A percentile compares a stretch with the other conserved stretches of the same genome.
Conservation (phyloP, 2,797 vertebrate genomes). For the Leptoclinus maculatus region DNA sequence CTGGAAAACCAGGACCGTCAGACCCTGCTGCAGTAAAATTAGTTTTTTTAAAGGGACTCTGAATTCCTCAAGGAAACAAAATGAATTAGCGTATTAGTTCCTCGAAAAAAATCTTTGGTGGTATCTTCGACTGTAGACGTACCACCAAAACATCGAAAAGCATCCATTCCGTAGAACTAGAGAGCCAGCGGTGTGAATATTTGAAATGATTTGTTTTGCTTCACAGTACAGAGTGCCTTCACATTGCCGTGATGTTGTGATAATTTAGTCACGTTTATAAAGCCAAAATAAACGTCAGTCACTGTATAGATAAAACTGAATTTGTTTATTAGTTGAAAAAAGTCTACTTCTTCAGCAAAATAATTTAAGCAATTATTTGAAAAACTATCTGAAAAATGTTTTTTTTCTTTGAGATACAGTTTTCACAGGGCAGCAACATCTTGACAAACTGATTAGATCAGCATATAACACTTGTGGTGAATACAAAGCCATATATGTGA, state of each 20-base stretch:
- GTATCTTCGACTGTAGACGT: background rate
- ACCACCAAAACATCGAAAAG: conserved; percentile 9
- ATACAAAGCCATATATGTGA: conserved; percentile 17
- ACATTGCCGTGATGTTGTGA: background rate
- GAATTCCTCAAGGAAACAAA: background rate
- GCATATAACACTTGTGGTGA: background rate
- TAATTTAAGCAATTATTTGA: background rate
- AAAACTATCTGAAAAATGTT: background rate
- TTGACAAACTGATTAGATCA: background rate
- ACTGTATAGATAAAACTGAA: background rate
- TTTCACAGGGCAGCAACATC: background rate
- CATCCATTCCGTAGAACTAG: conserved; percentile 42
- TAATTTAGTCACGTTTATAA: background rate
- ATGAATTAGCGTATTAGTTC: background rate
- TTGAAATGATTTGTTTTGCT: conserved; percentile 5
- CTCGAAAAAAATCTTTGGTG: background rate
- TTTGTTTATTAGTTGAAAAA: background rate
- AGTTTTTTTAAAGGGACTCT: background rate
- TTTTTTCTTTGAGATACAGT: background rate
- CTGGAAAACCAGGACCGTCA: too few relatives aligned
- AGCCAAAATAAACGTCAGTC: background rate
- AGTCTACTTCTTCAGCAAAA: background rate
- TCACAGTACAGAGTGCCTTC: background rate
- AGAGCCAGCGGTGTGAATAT: background rate
- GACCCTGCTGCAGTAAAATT: background rate